These are phyloP conservation scores for Lepus europaeus DNA, from an alignment of 2,113 vertebrate species.

Conservation along the genomic window DNA sequence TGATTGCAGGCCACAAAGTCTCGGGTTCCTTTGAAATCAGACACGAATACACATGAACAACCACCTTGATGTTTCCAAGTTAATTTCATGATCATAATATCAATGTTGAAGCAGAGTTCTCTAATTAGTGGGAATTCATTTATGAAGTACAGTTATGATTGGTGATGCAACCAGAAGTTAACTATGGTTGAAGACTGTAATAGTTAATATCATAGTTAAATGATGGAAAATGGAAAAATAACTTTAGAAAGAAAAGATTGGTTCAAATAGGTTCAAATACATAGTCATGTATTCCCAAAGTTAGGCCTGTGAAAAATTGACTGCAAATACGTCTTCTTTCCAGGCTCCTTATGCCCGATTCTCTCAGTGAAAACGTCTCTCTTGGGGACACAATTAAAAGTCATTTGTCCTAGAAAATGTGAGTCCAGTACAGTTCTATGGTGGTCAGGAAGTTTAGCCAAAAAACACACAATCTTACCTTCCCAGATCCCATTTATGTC, in stretches of 20 bases:
- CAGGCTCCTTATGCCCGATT: not conserved
- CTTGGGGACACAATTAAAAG: not conserved
- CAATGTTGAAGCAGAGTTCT: not conserved
- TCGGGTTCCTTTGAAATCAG: slow-evolving; percentile 86
- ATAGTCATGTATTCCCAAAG: not conserved
- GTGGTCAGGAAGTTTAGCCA: not conserved
- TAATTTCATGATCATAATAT: not conserved
- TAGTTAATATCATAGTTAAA: not conserved
- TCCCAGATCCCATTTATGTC: slow-evolving; percentile 90
- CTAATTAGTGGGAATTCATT: not conserved
- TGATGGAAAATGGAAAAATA: not conserved
- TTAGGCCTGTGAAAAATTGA: not conserved
- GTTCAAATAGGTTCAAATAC: not conserved
- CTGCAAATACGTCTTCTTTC: not conserved
- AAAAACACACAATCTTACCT: slow-evolving; percentile 76
- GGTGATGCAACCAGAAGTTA: not conserved
- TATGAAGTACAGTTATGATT: not conserved
- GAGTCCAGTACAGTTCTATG: not conserved
- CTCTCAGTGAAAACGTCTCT: not conserved
- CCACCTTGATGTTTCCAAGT: slow-evolving; percentile 14
- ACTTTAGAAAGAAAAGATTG: not conserved
- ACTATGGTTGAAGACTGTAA: not conserved
- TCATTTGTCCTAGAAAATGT: not conserved
- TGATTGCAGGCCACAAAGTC: slow-evolving; percentile 93
- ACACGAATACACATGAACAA: slow-evolving; percentile 2